Conservation (phyloP, 2,888 invertebrate species). For the Pseudolycoriella hygida region DNA sequence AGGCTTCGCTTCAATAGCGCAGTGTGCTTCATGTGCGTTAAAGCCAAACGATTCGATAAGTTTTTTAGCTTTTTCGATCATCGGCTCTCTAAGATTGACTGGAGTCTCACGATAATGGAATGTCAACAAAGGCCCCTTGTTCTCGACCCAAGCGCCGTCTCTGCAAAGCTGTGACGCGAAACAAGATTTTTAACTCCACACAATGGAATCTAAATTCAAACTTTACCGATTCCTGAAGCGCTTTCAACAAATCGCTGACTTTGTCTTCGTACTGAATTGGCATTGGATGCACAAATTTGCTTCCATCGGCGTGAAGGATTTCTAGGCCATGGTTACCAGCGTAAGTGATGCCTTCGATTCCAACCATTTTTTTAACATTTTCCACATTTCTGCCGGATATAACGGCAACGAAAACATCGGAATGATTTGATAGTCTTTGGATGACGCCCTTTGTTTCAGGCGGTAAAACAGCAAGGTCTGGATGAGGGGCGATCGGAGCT, state of each 20-base stretch:
- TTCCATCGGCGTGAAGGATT: constrained; percentile 77
- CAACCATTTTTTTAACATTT: constrained; percentile 80
- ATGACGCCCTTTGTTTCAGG: constrained; percentile 70
- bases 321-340: constrained; percentile 81
- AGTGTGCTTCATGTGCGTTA: constrained; percentile 60
- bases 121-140: constrained; percentile 71
- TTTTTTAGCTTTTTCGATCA: constrained; percentile 52
- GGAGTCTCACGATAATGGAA: constrained; percentile 81
- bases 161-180: constrained; percentile 43
- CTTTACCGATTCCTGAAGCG: constrained; percentile 58
- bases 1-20: constrained; percentile 79
- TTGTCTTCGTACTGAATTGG: constrained; percentile 68
- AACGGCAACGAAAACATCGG: constrained; percentile 74
- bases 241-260: constrained; percentile 56
- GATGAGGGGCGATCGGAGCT: constrained; percentile 78
- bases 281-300: constrained; percentile 82
- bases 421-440: constrained; percentile 63
- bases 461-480: constrained; percentile 72
- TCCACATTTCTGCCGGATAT: constrained; percentile 74
- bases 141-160: constrained; percentile 84
- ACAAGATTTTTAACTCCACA: background rate
- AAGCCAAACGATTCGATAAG: constrained; percentile 64
- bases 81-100: constrained; percentile 40
- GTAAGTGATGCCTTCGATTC: constrained; percentile 78
- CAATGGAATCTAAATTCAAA: background rate